A percentile compares a stretch with the other conserved stretches of the same genome.
These are phyloP conservation scores for Myiozetetes cayanensis DNA, from an alignment of 2,113 vertebrate genomes.

Conservation along the genomic window DNA sequence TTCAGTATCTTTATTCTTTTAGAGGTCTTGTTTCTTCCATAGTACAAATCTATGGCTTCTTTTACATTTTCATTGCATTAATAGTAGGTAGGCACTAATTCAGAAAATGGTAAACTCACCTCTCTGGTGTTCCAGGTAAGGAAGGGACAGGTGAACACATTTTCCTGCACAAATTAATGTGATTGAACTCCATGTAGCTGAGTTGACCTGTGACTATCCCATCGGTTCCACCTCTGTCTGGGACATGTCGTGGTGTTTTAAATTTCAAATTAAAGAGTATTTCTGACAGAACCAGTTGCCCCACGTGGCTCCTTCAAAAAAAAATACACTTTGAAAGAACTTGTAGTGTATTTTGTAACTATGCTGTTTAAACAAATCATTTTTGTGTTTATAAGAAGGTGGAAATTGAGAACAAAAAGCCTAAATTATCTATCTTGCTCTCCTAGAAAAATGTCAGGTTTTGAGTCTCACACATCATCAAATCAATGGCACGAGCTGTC, in stretches of 20 bases:
- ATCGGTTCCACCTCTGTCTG: background rate
- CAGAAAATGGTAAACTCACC: background rate
- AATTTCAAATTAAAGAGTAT: background rate
- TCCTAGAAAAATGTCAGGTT: conserved; percentile 48
- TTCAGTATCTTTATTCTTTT: background rate
- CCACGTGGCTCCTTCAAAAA: background rate
- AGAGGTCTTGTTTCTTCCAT: background rate
- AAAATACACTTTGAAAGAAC: background rate
- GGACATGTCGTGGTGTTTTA: background rate
- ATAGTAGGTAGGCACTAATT: background rate
- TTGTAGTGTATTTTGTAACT: conserved; percentile 20
- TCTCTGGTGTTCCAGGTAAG: background rate
- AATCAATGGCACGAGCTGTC: conserved; percentile 26
- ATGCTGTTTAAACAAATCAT: conserved; percentile 34
- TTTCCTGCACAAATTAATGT: background rate
- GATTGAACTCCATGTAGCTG: background rate
- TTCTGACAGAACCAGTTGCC: background rate
- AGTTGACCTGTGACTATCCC: background rate
- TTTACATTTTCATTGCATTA: background rate
- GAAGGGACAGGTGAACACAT: background rate
- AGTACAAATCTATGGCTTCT: background rate
- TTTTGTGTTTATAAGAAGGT: conserved; percentile 42
- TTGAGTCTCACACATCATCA: conserved; percentile 51
- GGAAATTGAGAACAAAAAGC: conserved; percentile 16
- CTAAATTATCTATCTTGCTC: conserved; percentile 31